phyloP scores from a whole-genome alignment of 2,113 vertebrate genomes.

The Trichomycterus rosablanca region DNA sequence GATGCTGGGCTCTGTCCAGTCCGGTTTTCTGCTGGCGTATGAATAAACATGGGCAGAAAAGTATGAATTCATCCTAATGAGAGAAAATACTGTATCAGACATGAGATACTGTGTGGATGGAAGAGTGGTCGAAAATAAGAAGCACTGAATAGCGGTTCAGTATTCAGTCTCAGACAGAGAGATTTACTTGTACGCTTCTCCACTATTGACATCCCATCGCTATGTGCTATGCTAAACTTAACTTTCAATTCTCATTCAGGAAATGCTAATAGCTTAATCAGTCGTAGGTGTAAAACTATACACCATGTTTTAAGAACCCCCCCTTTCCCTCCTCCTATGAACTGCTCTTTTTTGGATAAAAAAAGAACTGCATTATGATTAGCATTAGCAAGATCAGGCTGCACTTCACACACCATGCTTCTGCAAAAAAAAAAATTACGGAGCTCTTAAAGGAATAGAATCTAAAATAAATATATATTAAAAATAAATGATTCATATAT shows the following conservation, averaged over 20 bases:
- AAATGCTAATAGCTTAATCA: conserved; percentile 35
- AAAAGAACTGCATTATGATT: no score
- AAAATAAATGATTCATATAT: conserved; percentile 47
- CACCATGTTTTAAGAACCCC: conserved; percentile 20
- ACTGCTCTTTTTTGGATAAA: conserved; percentile 17
- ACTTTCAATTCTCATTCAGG: conserved; percentile 35
- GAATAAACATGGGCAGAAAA: no score
- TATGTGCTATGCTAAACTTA: background rate
- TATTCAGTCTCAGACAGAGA: conserved; percentile 17
- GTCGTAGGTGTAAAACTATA: conserved; percentile 28
- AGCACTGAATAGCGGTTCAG: background rate
- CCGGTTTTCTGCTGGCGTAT: no score
- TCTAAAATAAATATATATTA: conserved; percentile 54
- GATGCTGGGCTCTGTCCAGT: no score
- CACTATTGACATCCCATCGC: conserved; percentile 4
- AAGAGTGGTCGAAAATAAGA: no score
- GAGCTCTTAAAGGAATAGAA: conserved; percentile 31
- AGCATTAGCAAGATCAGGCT: conserved; percentile 17
- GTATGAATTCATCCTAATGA: no score
- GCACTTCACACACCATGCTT: conserved; percentile 30
- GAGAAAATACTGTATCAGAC: no score
- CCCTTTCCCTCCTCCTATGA: conserved; percentile 7
- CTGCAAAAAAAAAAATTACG: conserved; percentile 12
- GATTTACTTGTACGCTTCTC: background rate
- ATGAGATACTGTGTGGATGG: no score